These are phyloP conservation scores for Rafetus swinhoei DNA, from an alignment of 2,113 vertebrate species.

Conservation along the genomic window DNA sequence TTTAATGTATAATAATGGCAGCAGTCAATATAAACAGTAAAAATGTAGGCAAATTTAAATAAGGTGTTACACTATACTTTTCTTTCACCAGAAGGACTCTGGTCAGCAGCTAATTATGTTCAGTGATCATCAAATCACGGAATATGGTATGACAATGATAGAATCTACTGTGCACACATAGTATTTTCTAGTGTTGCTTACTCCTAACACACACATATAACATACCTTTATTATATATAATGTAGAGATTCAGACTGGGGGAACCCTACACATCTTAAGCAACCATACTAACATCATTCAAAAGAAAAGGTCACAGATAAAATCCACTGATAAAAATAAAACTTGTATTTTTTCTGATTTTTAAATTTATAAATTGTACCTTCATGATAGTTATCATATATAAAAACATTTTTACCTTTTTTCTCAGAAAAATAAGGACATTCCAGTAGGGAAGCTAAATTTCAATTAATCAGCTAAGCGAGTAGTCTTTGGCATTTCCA, in stretches of 20 bases:
- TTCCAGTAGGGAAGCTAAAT: background rate
- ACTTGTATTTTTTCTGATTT: background rate
- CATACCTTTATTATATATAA: background rate
- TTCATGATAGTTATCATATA: background rate
- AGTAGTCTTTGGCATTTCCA: too few species aligned
- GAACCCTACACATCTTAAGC: background rate
- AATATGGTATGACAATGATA: background rate
- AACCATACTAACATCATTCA: background rate
- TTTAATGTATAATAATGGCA: background rate
- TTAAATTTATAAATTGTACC: background rate
- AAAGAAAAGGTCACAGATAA: background rate
- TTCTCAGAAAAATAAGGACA: background rate
- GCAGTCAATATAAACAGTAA: background rate
- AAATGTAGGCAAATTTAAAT: background rate
- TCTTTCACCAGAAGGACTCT: background rate
- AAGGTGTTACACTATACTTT: background rate
- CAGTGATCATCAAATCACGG: background rate
- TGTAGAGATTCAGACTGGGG: background rate
- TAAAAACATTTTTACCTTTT: background rate
- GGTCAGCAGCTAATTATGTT: background rate
- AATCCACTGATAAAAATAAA: background rate
- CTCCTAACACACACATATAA: background rate
- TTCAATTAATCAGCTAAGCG: too few species aligned
- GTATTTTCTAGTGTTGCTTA: background rate
- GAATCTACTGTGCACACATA: background rate